Evolutionary conservation across 1,140 invertebrate species (phyloP).

Genomic region (Apis florea): DNA sequence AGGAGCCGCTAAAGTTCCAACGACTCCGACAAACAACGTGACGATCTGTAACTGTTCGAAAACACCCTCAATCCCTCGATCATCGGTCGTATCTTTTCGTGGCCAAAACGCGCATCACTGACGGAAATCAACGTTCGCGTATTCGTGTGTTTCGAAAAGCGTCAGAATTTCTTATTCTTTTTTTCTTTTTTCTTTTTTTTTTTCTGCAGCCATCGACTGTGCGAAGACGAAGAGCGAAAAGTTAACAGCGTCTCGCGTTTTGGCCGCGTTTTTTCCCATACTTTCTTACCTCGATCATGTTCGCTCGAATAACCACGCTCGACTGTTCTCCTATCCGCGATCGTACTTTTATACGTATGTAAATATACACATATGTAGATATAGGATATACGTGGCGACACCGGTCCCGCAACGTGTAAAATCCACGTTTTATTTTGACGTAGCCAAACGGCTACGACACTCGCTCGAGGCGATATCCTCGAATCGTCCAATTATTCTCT

Average conservation of each 20-base stretch:
- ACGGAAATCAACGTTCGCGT: not conserved
- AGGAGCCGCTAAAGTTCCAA: slow-evolving; percentile 45
- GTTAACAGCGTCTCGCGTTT: not conserved
- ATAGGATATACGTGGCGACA: slow-evolving; percentile 52
- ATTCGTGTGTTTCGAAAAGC: not conserved
- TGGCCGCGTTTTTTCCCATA: no score
- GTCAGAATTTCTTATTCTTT: no score
- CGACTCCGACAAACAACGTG: slow-evolving; percentile 55
- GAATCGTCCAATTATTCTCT: slow-evolving; percentile 9
- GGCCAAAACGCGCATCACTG: not conserved
- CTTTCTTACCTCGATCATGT: slow-evolving; percentile 74
- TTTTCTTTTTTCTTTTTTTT: no score
- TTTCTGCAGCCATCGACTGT: no score
- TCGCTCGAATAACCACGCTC: slow-evolving; percentile 64
- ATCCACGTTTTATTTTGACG: slow-evolving; percentile 71
- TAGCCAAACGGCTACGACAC: slow-evolving; percentile 41
- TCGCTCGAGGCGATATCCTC: slow-evolving; percentile 32
- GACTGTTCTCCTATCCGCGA: slow-evolving; percentile 66
- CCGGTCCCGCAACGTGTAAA: slow-evolving; percentile 66
- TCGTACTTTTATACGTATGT: slow-evolving; percentile 65
- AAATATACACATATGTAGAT: no score
- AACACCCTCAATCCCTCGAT: not conserved
- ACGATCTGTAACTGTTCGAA: slow-evolving; percentile 54
- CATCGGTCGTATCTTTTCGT: not conserved
- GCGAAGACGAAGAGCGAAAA: not conserved